Conservation (phyloP, 1,140 invertebrate species). For the Ceratoteleas bidentatus region DNA sequence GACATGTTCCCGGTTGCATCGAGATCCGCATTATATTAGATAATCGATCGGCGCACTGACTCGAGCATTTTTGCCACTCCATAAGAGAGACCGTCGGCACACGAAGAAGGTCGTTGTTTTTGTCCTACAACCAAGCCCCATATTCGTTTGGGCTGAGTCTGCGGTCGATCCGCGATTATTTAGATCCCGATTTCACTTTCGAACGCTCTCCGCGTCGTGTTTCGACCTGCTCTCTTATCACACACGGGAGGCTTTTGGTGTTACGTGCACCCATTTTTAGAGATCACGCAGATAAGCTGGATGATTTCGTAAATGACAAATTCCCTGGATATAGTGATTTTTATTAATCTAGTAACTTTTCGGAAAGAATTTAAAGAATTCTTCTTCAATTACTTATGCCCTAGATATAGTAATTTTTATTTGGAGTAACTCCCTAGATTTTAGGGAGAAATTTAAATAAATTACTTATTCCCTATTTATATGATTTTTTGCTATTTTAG, state of each 20-base stretch:
- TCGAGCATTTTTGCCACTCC: slow-evolving; percentile 14
- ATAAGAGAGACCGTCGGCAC: neutral
- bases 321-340: too few relatives aligned
- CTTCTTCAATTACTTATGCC: too few relatives aligned
- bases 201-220: slow-evolving; percentile 13
- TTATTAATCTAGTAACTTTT: too few relatives aligned
- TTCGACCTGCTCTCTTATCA: slow-evolving; percentile 12
- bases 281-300: too few relatives aligned
- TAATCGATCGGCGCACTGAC: slow-evolving; percentile 20
- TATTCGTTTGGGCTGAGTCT: slow-evolving; percentile 15
- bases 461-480: too few relatives aligned
- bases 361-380: too few relatives aligned
- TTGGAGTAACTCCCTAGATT: too few relatives aligned
- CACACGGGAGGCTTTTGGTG: neutral
- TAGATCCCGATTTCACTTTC: slow-evolving; percentile 40
- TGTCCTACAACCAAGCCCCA: slow-evolving; percentile 12
- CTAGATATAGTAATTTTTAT: too few relatives aligned
- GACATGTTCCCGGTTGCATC: slow-evolving; percentile 10
- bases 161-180: slow-evolving; percentile 24
- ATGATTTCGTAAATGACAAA: too few relatives aligned
- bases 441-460: too few relatives aligned
- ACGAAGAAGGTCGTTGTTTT: slow-evolving; percentile 15
- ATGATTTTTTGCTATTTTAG: too few relatives aligned
- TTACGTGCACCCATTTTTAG: too few relatives aligned
- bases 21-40: slow-evolving; percentile 35